Evolutionary conservation across 2,113 vertebrate genomes (phyloP).

Genomic region (zebrafish (Danio rerio)): GRCz12tu NC_133185.1:46351501-46352000

Average conservation of each 20-base stretch:
- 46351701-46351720: constrained; percentile 66
- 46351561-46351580: constrained; percentile 64
- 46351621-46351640: constrained; percentile 61
- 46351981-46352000: too few species aligned
- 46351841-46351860: too few species aligned
- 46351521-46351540: constrained; percentile 91
- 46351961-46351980: too few species aligned
- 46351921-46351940: too few species aligned
- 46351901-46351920: too few species aligned
- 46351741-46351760: neutral
- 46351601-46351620: constrained; percentile 1
- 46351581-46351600: constrained; percentile 63
- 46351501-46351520: constrained; percentile 89
- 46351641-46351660: constrained; percentile 61
- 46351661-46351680: constrained; percentile 63
- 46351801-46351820: too few species aligned
- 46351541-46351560: constrained; percentile 97
- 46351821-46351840: too few species aligned
- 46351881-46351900: too few species aligned
- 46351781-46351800: too few species aligned
- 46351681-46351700: constrained; percentile 85
- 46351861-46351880: too few species aligned
- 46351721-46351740: neutral
- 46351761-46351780: too few species aligned
- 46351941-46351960: too few species aligned